Base-by-base conservation (phyloP, 1,140 invertebrate species). In the Eufriesea mexicana region DNA sequence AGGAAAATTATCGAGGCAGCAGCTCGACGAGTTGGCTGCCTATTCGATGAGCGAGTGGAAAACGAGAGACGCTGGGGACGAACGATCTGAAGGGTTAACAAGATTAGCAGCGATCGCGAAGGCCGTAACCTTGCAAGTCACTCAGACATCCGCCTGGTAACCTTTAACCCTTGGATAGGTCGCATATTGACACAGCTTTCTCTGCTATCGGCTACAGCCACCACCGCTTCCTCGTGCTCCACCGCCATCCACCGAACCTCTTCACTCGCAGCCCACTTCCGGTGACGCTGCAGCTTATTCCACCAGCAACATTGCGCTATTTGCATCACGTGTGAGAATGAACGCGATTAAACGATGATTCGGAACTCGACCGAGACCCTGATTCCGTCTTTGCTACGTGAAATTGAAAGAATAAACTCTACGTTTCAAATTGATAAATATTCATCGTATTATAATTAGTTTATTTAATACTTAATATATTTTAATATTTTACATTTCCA, bases 211-310 rank as follows among this genome's bases (percentile, higher is more conserved):
- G 35, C 55, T 54, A 42, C 54, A 70, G 51, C 67, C 51, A 61
- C 73, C 35, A 1, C 59, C 59, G 20, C 51, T 59, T 59, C 66
- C 75, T 64, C 51, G 35, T 51, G 42, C 59, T 61, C 23, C 23
- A 23, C 14, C n/a, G 6, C 28, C 54, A 42, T 71, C 35, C 28
- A 28, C 42, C 23, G 23, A 54, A 61, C 18, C n/a, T 55, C 62
- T 18, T 20, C 71, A 67, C 72, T 75, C 64, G 51, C 64, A 25
- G 74, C 57, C 49, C 86, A 84, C 84, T 87, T 86, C 80, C 86
- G 62, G 61, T 14, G 61, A 71, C 72, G 62, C 86, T 86, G 51
- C 51, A 73, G 75, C 70, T 86, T 74, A 86, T 83, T 59, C 35
- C 47, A 66, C 42, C 73, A 49, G 47, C 55, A 54, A 28, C 35